phyloP scores from a whole-genome alignment of 2,888 invertebrate species.

The Acanthosepion esculentum region DNA sequence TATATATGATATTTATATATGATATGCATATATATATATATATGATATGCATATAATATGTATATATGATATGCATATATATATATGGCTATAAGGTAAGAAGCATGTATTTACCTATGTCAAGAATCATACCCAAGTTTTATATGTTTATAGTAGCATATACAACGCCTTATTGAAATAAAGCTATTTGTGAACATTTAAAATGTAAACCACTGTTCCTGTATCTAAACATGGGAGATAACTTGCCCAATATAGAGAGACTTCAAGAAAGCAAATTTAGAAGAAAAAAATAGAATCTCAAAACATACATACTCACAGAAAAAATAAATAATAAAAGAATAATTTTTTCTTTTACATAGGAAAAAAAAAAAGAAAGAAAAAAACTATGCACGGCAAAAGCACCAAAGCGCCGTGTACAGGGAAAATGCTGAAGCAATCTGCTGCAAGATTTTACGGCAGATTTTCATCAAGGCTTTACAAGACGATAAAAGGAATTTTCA shows the following conservation, averaged over 20 bases:
- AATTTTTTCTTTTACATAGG: background rate
- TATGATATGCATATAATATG: too few species aligned
- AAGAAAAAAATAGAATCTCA: background rate
- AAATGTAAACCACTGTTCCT: background rate
- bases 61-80: too few species aligned
- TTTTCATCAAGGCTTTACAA: constrained; percentile 22
- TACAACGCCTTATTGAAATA: background rate
- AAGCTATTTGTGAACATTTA: background rate
- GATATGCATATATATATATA: too few species aligned
- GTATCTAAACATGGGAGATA: background rate
- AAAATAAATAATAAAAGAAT: background rate
- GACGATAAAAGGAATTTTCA: constrained; percentile 22
- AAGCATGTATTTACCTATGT: too few species aligned
- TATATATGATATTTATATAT: too few species aligned
- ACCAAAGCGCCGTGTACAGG: background rate
- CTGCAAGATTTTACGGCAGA: background rate
- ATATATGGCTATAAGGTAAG: too few species aligned
- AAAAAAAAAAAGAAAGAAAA: background rate
- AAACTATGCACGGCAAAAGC: background rate
- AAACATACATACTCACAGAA: background rate
- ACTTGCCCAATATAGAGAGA: background rate
- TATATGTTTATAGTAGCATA: background rate
- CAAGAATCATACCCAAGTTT: background rate
- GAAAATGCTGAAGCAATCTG: constrained; percentile 33
- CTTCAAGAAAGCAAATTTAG: constrained; percentile 4